Evolutionary conservation across 2,797 vertebrate genomes (phyloP).

Genomic region (Halcyon chelicuti): DNA sequence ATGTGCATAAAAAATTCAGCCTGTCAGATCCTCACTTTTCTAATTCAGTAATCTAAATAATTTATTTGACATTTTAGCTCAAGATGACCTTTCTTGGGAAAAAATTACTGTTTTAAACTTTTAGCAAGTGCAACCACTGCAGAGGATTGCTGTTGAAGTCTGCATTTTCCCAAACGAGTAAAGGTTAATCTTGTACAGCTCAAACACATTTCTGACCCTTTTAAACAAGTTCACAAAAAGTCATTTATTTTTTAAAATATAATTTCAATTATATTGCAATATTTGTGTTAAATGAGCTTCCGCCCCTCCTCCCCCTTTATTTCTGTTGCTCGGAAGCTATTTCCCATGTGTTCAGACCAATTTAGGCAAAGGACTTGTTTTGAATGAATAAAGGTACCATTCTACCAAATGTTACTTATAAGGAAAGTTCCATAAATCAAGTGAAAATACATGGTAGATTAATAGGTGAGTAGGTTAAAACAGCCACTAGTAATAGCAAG

Average conservation of each 20-base stretch:
- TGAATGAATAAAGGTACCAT: constrained; percentile 32
- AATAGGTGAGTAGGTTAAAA: constrained; percentile 71
- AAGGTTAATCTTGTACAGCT: constrained; percentile 83
- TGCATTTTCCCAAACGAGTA: constrained; percentile 81
- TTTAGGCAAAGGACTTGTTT: constrained; percentile 52
- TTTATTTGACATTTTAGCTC: constrained; percentile 91
- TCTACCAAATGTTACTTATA: constrained; percentile 36
- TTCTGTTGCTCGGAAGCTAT: constrained; percentile 3
- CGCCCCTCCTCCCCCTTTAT: neutral
- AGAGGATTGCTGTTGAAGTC: constrained; percentile 80
- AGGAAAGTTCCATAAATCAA: constrained; percentile 52
- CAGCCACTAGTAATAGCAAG: constrained; percentile 40
- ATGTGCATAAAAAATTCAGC: constrained; percentile 89
- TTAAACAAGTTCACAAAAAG: constrained; percentile 79
- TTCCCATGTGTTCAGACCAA: neutral
- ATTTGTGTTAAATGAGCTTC: constrained; percentile 70
- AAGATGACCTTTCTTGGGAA: constrained; percentile 88
- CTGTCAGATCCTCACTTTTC: constrained; percentile 88
- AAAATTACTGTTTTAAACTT: constrained; percentile 90
- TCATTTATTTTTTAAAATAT: constrained; percentile 77
- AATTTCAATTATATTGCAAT: constrained; percentile 81
- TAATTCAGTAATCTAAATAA: constrained; percentile 91
- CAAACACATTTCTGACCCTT: constrained; percentile 82
- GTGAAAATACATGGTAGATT: constrained; percentile 40
- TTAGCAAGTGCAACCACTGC: constrained; percentile 85